Evolutionary conservation across 2,113 vertebrate genomes (phyloP), one percentile per base, ranked within the genome.

Genomic region (Hippopotamus amphibius): DNA sequence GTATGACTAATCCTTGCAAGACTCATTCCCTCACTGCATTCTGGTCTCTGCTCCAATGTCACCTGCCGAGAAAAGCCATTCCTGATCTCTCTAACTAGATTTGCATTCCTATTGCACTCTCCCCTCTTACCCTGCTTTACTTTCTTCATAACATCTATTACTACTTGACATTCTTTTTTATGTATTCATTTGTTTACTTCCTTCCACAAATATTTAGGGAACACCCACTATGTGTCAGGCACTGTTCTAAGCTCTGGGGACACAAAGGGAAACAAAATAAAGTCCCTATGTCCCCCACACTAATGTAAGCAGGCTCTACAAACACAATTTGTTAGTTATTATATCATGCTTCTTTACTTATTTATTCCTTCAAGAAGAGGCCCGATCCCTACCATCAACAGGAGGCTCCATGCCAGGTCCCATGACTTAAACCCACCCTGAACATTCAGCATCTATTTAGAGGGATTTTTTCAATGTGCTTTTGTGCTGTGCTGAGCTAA

Each of bases 401-500:
- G 84, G 81, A 77, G 53, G 22, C 79, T 90, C 50, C 33, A 48
- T 4, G 26, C 37, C 85, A 55, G 28, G n/a, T 84, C 53, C n/a
- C 91, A 85, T n/a, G 80, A 93, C 26, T 85, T 63, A 93, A 77
- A 71, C 79, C 65, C 74, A 80, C 57, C 87, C 55, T 57, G 26
- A 81, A 48, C 57, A 81, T 77, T 90, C 65, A 65, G 57, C 30
- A 57, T 86, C 57, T 91, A 37, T 74, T 87, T n/a, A 74, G 16
- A 86, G 48, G 37, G 74, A 50, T 16, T 7, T 79, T 80, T 87
- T 65, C 81, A 80, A 74, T 81, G 37, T 80, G 55, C 57, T 57
- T 90, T 74, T 96, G 74, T 81, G 66, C 57, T 66, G n/a, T 37
- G 55, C 63, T 69, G 72, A 81, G 21, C 89, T 86, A 59, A 91